phyloP scores from a whole-genome alignment of 2,888 invertebrate genomes.

The Rhynchonema sp. region DNA sequence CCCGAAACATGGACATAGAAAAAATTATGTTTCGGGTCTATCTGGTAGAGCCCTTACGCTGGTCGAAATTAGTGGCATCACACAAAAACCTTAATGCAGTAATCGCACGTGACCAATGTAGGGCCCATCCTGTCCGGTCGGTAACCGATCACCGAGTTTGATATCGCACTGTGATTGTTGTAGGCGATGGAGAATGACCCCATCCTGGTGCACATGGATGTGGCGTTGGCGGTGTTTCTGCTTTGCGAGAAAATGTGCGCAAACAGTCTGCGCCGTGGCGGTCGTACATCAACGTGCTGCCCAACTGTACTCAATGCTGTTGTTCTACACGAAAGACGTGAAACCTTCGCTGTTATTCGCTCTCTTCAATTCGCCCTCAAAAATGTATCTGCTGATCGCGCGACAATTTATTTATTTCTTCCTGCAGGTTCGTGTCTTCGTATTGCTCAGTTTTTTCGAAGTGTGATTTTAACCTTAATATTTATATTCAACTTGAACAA shows the following conservation, averaged over 20 bases:
- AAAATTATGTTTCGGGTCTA: too few species aligned
- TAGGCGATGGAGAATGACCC: conserved; percentile 43
- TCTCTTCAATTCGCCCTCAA: conserved; percentile 44
- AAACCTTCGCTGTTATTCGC: conserved; percentile 44
- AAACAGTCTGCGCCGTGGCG: conserved; percentile 5
- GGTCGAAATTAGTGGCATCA: too few species aligned
- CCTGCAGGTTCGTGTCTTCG: conserved; percentile 28
- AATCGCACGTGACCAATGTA: too few species aligned
- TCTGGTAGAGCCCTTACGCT: too few species aligned
- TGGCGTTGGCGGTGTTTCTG: conserved; percentile 65
- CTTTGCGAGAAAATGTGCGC: conserved; percentile 43
- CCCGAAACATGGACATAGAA: too few species aligned
- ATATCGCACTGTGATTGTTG: neutral
- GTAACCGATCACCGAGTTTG: neutral
- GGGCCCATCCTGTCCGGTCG: too few species aligned
- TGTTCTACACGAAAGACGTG: conserved; percentile 53
- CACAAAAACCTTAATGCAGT: too few species aligned
- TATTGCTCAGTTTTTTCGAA: neutral
- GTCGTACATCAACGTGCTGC: neutral
- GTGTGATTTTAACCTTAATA: neutral
- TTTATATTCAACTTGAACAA: neutral
- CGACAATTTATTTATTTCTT: conserved; percentile 84
- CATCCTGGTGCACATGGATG: conserved; percentile 63
- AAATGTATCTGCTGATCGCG: conserved; percentile 64
- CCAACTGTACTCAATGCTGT: conserved; percentile 60